These are phyloP conservation scores for Notolabrus celidotus DNA, from an alignment of 2,797 vertebrate species.

Conservation along the genomic window DNA sequence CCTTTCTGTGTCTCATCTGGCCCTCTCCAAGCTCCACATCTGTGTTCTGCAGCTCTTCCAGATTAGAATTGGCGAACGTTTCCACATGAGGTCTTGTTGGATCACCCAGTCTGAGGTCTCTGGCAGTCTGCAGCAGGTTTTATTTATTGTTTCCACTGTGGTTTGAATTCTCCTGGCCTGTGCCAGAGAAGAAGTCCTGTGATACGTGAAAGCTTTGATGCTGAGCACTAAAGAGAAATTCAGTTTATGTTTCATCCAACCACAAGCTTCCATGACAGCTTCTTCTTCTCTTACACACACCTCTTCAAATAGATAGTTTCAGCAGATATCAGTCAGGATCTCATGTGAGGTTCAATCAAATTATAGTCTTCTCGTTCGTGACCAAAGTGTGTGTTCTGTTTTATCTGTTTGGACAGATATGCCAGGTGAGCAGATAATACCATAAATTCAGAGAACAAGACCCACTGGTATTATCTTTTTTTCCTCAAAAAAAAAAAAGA, in stretches of 20 bases:
- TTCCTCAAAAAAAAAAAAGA: too few species aligned
- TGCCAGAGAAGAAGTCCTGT: slow-evolving; percentile 10
- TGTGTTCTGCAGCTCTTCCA: slow-evolving; percentile 13
- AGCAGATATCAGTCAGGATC: not conserved
- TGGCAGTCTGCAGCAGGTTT: slow-evolving; percentile 16
- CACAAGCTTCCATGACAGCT: not conserved
- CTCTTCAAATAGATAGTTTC: not conserved
- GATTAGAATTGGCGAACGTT: slow-evolving; percentile 4
- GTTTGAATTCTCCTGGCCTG: not conserved
- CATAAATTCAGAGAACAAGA: too few species aligned
- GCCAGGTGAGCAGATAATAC: too few species aligned
- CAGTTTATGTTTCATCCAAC: slow-evolving; percentile 10
- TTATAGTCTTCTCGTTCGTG: too few species aligned
- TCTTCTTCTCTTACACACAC: not conserved
- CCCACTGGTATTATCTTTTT: too few species aligned
- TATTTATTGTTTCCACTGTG: slow-evolving; percentile 8
- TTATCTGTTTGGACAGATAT: too few species aligned
- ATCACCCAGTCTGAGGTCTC: slow-evolving; percentile 28
- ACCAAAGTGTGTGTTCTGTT: too few species aligned
- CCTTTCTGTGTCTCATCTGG: not conserved
- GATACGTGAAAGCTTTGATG: not conserved
- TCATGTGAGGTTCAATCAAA: too few species aligned
- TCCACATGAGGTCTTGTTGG: slow-evolving; percentile 15
- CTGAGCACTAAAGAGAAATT: slow-evolving; percentile 6
- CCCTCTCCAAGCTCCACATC: not conserved